Base-by-base conservation (phyloP, 2,888 invertebrate genomes). In the Didymodactylos carnosus region DNA sequence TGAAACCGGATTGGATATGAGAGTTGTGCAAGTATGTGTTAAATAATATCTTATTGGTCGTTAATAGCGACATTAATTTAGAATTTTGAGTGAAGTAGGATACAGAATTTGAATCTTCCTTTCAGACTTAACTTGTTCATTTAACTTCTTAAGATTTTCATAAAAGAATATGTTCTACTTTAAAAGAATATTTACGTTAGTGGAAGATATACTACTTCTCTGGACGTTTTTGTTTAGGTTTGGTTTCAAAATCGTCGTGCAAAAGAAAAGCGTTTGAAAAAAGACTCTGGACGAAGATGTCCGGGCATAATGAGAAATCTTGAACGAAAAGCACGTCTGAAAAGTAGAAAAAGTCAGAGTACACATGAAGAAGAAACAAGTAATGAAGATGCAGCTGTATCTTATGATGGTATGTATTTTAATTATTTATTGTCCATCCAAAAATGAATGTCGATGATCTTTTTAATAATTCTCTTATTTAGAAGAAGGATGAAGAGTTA, bases 1-100 rank as follows among this genome's bases (percentile, higher is more conserved):
- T 81, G 97, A 99, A 83, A 99, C 98, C 0, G 97, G 97, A 11
- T 87, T 98, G 75, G 97, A 98, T 83, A 98, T 98, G 97, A 87
- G 98, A 80, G 98, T 98, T 69, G 98, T 98, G 71, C 98, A 98
- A 89, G 95, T 83, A 62, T n/a, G 27, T 2, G 2, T 41, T 41
- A 6, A 3, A 41, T n/a, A 4, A 27, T 25, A 25, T 25, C 14
- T 53, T 3, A 27, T 16, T 27, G 27, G n/a, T n/a, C n/a, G n/a
- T n/a, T n/a, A n/a, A n/a, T n/a, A n/a, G n/a, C n/a, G n/a, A n/a
- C n/a, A n/a, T n/a, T n/a, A n/a, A n/a, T n/a, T n/a, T n/a, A n/a
- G n/a, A n/a, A n/a, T n/a, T n/a, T n/a, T n/a, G n/a, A n/a, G n/a
- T n/a, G n/a, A n/a, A n/a, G n/a, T n/a, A n/a, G n/a, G n/a, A n/a